phyloP scores from a whole-genome alignment of 2,113 vertebrate species.

The Orientallactaga bullata region DNA sequence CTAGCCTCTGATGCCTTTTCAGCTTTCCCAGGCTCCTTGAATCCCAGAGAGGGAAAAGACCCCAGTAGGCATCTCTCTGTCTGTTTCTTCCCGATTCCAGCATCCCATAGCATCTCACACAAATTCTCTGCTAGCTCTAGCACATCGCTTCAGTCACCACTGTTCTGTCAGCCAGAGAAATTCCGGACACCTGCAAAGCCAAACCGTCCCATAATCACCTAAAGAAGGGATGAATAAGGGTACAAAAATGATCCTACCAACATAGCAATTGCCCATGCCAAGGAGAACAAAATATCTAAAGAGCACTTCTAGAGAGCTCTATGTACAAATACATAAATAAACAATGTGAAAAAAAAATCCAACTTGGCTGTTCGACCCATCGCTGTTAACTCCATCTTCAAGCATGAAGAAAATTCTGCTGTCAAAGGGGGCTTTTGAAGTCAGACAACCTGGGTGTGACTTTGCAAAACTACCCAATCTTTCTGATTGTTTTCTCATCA shows the following conservation, averaged over 20 bases:
- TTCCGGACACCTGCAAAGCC: neutral
- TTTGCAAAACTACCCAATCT: neutral
- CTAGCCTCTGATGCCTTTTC: neutral
- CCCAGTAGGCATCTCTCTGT: neutral
- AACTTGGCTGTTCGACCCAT: neutral
- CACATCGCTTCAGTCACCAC: neutral
- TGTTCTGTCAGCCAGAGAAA: neutral
- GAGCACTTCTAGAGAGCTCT: neutral
- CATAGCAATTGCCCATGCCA: neutral
- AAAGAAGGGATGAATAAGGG: neutral
- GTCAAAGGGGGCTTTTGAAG: neutral
- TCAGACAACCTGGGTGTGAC: neutral
- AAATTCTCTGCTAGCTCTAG: neutral
- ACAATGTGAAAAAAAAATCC: neutral
- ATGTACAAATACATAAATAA: neutral
- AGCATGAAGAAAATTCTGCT: neutral
- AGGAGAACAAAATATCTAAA: neutral
- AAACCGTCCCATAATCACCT: neutral
- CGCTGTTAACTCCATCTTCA: neutral
- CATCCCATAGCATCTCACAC: neutral
- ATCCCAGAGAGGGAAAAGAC: neutral
- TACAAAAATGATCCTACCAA: neutral
- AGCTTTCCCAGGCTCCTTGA: neutral
- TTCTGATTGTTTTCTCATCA: neutral
- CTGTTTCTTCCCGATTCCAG: neutral